Conservation (phyloP, 2,797 vertebrate species). For the Lateolabrax maculatus region DNA sequence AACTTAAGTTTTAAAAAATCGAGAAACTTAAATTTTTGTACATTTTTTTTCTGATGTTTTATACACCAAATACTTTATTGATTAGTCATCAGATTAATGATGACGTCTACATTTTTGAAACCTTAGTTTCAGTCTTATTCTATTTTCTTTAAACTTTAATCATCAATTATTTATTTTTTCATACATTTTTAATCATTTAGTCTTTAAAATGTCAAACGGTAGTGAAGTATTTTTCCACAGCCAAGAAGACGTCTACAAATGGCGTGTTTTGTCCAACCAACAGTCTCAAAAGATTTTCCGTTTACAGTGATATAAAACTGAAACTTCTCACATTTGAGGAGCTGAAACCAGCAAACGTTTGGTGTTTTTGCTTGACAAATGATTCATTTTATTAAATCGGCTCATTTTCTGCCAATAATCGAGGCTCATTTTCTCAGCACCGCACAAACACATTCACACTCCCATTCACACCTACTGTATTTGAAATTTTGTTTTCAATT, state of each 20-base stretch:
- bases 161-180: too few species aligned
- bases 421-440: background rate
- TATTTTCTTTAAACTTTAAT: background rate
- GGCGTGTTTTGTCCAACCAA: background rate
- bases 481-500: background rate
- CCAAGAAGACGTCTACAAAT: background rate
- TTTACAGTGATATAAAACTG: background rate
- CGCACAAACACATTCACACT: constrained; percentile 8
- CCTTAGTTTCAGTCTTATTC: background rate
- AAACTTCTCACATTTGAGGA: background rate
- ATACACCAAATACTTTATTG: background rate
- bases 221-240: background rate
- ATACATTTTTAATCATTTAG: background rate
- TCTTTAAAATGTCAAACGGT: background rate
- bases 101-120: too few species aligned
- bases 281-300: background rate
- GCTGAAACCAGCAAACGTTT: background rate
- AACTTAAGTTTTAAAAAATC: background rate
- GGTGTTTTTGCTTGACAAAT: constrained; percentile 3
- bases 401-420: background rate
- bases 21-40: too few species aligned
- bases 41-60: background rate
- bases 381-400: background rate
- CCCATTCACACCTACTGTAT: constrained; percentile 16
- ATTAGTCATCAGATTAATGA: background rate